A percentile compares a stretch with the other conserved stretches of the same genome.
Conservation (phyloP, 2,888 invertebrate species). For the Pachycephus smyrnensis region DNA sequence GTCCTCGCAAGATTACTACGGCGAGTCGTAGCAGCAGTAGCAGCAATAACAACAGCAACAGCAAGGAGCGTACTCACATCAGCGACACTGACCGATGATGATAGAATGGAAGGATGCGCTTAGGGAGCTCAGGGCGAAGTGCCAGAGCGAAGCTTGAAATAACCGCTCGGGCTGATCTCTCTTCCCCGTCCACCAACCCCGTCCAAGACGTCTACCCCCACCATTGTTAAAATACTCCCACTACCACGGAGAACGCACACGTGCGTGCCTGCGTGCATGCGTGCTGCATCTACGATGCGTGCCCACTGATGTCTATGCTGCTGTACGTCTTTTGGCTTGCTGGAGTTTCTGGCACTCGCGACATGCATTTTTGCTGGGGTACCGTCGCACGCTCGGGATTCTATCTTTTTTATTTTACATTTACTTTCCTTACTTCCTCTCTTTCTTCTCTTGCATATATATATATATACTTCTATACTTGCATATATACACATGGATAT, state of each 20-base stretch:
- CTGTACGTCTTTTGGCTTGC: background rate
- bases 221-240: conserved; percentile 9
- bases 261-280: conserved; percentile 24
- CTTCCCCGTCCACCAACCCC: conserved; percentile 59
- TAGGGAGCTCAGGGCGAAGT: conserved; percentile 62
- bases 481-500: background rate
- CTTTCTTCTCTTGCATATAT: background rate
- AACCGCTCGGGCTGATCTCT: conserved; percentile 58
- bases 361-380: background rate
- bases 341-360: background rate
- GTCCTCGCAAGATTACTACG: background rate
- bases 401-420: background rate
- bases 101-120: conserved; percentile 41
- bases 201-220: conserved; percentile 10
- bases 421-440: background rate
- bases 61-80: background rate
- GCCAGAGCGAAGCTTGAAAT: conserved; percentile 64
- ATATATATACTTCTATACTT: too few species aligned
- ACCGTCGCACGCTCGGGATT: background rate
- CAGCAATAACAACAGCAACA: background rate
- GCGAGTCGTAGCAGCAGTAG: background rate
- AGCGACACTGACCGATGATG: conserved; percentile 17
- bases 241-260: conserved; percentile 21
- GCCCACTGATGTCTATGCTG: background rate
- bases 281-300: conserved; percentile 19